These are phyloP conservation scores for Agrilus biguttatus DNA, from an alignment of 2,888 invertebrate genomes.

Conservation along the genomic window DNA sequence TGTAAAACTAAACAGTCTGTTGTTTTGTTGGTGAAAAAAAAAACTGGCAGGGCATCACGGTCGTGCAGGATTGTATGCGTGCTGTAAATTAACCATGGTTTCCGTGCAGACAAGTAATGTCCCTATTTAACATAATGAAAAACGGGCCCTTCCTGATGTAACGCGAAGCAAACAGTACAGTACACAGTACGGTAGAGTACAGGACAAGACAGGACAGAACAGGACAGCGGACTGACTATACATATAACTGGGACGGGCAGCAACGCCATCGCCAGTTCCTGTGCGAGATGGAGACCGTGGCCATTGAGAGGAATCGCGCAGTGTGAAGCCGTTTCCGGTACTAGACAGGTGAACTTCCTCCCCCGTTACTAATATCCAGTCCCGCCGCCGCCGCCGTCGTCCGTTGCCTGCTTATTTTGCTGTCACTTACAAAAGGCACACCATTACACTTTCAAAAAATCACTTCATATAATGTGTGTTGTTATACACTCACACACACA, in stretches of 20 bases:
- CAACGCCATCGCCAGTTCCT: constrained; percentile 19
- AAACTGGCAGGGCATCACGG: too few species aligned
- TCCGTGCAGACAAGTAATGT: too few species aligned
- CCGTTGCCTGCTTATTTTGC: constrained; percentile 6
- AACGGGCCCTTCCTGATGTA: too few species aligned
- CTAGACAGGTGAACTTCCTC: constrained; percentile 22
- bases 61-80: too few species aligned
- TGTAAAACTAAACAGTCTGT: too few species aligned
- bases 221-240: not conserved
- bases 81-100: too few species aligned
- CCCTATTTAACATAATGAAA: too few species aligned
- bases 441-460: not conserved
- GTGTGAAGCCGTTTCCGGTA: constrained; percentile 27
- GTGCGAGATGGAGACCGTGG: constrained; percentile 24
- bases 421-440: constrained; percentile 4
- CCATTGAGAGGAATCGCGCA: constrained; percentile 27
- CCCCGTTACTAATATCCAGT: constrained; percentile 9
- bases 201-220: not conserved
- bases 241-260: not conserved
- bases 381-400: not conserved
- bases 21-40: too few species aligned
- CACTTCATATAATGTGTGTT: too few species aligned
- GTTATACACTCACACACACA: too few species aligned
- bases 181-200: not conserved
- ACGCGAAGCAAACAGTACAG: not conserved